phyloP scores from a whole-genome alignment of 2,888 invertebrate species.

The Chalcis sispes region DNA sequence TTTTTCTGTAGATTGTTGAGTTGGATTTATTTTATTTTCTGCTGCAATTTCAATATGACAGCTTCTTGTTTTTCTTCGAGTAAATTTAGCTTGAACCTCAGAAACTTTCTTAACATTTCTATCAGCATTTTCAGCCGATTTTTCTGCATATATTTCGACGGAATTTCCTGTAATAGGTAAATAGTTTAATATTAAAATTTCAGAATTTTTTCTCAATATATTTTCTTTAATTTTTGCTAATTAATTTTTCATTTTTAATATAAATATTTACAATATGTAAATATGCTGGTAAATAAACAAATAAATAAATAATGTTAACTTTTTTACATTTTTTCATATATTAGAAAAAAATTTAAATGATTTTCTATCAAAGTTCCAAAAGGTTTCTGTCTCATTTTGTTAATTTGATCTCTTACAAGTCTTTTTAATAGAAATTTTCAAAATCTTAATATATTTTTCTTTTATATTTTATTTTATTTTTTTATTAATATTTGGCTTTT shows the following conservation, averaged over 20 bases:
- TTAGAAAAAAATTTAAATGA: background rate
- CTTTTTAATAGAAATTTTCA: too few species aligned
- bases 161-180: background rate
- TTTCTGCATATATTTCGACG: conserved; percentile 35
- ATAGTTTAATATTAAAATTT: background rate
- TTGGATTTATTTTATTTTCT: background rate
- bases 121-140: conserved; percentile 12
- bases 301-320: too few species aligned
- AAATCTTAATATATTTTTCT: too few species aligned
- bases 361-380: background rate
- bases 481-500: too few species aligned
- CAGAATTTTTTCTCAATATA: background rate
- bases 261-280: too few species aligned
- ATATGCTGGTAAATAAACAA: too few species aligned
- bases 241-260: conserved; percentile 3
- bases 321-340: background rate
- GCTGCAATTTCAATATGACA: background rate
- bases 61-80: conserved; percentile 8
- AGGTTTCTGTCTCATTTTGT: background rate
- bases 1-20: background rate
- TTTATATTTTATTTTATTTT: too few species aligned
- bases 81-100: background rate
- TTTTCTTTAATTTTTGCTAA: conserved; percentile 13
- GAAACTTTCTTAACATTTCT: background rate
- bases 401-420: too few species aligned